A percentile compares a stretch with the other conserved stretches of the same genome.
phyloP scores from a whole-genome alignment of 2,113 vertebrate species.

The Centropristis striata region DNA sequence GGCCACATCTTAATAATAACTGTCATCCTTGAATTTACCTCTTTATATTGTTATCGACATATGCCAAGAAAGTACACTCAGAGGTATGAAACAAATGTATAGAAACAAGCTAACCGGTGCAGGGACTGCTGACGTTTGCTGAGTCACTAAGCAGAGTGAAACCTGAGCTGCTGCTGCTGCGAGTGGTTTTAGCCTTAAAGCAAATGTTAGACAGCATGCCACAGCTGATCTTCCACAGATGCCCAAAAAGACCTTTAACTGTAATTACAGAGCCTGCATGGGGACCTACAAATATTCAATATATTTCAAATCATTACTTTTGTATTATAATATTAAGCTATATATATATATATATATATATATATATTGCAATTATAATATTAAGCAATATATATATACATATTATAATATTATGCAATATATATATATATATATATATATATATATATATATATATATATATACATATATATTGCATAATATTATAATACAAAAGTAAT shows the following conservation, averaged over 20 bases:
- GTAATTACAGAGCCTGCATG: not conserved
- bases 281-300: not conserved
- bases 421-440: too few species aligned
- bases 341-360: too few species aligned
- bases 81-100: not conserved
- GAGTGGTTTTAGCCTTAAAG: constrained; percentile 21
- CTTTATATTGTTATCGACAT: not conserved
- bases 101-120: not conserved
- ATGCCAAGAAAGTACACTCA: not conserved
- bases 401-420: too few species aligned
- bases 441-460: too few species aligned
- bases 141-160: constrained; percentile 38
- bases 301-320: too few species aligned
- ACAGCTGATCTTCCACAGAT: constrained; percentile 13
- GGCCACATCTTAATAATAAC: not conserved
- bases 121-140: not conserved
- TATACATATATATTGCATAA: too few species aligned
- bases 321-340: too few species aligned
- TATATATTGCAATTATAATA: too few species aligned
- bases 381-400: too few species aligned
- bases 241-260: not conserved
- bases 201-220: constrained; percentile 29
- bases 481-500: too few species aligned
- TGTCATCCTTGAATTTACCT: not conserved
- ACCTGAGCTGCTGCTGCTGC: constrained; percentile 44